Conservation (phyloP, 1,140 invertebrate genomes). For the Brachionus manjavacas region DNA sequence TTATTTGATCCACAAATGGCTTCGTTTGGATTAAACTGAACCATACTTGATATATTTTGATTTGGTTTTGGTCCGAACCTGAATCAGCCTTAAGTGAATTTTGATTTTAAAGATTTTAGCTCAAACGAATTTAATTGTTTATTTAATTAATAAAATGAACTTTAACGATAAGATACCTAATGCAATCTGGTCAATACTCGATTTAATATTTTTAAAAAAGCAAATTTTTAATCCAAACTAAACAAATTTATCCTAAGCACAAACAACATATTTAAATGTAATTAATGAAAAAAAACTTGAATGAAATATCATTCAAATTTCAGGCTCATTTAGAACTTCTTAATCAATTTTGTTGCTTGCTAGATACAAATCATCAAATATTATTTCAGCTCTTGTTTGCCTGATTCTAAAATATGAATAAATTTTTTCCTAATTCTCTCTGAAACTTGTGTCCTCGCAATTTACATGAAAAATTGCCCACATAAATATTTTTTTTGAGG, state of each 20-base stretch:
- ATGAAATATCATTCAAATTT: not conserved
- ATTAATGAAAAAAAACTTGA: not conserved
- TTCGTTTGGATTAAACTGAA: not conserved
- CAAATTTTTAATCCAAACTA: not conserved
- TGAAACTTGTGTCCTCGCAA: not conserved
- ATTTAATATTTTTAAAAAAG: not conserved
- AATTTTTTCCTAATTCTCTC: not conserved
- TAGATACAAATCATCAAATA: not conserved
- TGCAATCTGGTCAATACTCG: not conserved
- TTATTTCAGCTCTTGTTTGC: not conserved
- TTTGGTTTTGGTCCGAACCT: not conserved
- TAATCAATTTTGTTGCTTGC: not conserved
- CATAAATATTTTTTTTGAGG: not conserved
- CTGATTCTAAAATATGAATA: not conserved
- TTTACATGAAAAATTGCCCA: not conserved
- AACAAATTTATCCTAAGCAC: not conserved
- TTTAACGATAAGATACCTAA: not conserved
- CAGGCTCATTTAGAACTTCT: not conserved
- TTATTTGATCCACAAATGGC: not conserved
- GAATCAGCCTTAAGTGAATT: not conserved
- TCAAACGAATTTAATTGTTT: not conserved
- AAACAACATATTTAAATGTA: not conserved
- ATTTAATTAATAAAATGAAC: not conserved
- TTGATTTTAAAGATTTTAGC: not conserved
- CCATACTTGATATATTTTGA: not conserved